These are phyloP conservation scores for Siniperca obscura DNA, from an alignment of 2,797 vertebrate genomes.

Conservation along the genomic window DNA sequence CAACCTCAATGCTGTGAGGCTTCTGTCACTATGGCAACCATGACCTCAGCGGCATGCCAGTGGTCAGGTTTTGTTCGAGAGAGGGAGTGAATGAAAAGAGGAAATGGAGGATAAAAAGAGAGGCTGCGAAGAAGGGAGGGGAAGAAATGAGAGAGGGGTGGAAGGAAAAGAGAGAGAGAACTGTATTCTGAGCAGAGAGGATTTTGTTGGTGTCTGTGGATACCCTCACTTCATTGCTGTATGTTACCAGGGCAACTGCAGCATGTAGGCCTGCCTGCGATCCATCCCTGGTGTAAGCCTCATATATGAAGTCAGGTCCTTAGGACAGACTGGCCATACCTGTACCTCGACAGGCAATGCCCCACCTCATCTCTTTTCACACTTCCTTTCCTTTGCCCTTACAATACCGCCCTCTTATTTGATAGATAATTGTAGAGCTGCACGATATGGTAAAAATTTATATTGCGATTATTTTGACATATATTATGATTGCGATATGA, in stretches of 20 bases:
- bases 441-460: too few relatives aligned
- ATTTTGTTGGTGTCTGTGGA: conserved; percentile 56
- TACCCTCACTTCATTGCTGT: conserved; percentile 64
- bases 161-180: conserved; percentile 45
- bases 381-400: conserved; percentile 23
- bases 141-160: conserved; percentile 60
- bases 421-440: conserved; percentile 29
- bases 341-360: conserved; percentile 44
- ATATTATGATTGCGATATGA: too few relatives aligned
- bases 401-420: conserved; percentile 5
- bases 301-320: conserved; percentile 57
- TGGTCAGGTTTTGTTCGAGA: conserved; percentile 76
- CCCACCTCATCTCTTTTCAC: conserved; percentile 27
- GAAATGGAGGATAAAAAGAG: conserved; percentile 73
- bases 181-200: conserved; percentile 39
- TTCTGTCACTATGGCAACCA: conserved; percentile 82
- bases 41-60: conserved; percentile 81
- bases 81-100: conserved; percentile 65
- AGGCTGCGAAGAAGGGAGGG: conserved; percentile 48
- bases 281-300: conserved; percentile 44
- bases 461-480: too few relatives aligned
- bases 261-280: conserved; percentile 70
- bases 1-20: conserved; percentile 72
- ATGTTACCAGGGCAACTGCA: conserved; percentile 86
- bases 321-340: conserved; percentile 54